Conservation (phyloP, 2,797 vertebrate genomes). For the Hippoglossus hippoglossus region DNA sequence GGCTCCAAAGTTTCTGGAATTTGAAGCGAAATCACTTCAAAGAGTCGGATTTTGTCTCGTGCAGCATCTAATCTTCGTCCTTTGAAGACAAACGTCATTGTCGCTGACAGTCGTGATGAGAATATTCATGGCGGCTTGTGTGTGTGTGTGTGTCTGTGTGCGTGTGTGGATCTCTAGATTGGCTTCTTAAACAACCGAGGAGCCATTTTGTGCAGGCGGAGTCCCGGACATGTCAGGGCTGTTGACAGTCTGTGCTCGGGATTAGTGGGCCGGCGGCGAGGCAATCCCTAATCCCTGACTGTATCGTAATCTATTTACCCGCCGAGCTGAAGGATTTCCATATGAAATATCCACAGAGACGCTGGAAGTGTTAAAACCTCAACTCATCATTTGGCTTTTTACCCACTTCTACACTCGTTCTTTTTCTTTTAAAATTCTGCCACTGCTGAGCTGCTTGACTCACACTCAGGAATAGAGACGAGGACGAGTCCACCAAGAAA, state of each 20-base stretch:
- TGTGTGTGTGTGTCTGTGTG: constrained; percentile 1
- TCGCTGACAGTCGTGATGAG: constrained; percentile 60
- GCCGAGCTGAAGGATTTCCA: constrained; percentile 88
- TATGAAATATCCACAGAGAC: constrained; percentile 84
- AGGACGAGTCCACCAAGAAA: too few species aligned
- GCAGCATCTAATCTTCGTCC: constrained; percentile 67
- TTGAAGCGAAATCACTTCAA: constrained; percentile 56
- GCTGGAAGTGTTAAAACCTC: constrained; percentile 81
- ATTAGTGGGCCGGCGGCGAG: constrained; percentile 90
- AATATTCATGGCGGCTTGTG: constrained; percentile 67
- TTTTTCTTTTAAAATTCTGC: background rate
- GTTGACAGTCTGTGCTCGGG: constrained; percentile 87
- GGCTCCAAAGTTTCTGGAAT: constrained; percentile 35
- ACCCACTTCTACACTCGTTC: constrained; percentile 53
- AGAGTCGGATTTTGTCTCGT: constrained; percentile 63
- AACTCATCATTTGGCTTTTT: constrained; percentile 58
- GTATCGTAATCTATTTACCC: constrained; percentile 92
- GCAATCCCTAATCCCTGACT: constrained; percentile 88
- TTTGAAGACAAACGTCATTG: constrained; percentile 62
- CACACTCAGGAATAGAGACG: too few species aligned
- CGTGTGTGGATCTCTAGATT: constrained; percentile 35
- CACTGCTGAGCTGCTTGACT: background rate
- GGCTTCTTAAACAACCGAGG: constrained; percentile 72
- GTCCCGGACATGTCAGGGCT: constrained; percentile 78
- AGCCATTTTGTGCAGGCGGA: constrained; percentile 78